These are phyloP conservation scores for Dromococcyx pavoninus DNA, from an alignment of 2,797 vertebrate genomes.

Conservation along the genomic window DNA sequence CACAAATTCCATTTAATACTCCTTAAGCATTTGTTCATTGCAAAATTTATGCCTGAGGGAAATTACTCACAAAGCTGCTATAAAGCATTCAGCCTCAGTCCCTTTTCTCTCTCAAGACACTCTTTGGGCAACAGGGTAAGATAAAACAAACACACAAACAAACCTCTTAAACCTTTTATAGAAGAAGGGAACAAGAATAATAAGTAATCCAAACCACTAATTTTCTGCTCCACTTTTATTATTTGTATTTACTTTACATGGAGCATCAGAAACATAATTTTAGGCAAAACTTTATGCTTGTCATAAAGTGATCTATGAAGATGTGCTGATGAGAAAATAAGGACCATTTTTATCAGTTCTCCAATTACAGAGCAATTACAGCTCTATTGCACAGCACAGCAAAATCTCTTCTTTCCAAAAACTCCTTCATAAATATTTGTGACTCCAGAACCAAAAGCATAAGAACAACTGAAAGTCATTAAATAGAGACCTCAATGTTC, in stretches of 20 bases:
- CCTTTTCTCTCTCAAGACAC: not conserved
- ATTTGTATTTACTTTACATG: not conserved
- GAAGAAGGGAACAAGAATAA: not conserved
- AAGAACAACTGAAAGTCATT: not conserved
- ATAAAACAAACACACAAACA: not conserved
- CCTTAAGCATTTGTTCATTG: not conserved
- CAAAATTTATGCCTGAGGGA: not conserved
- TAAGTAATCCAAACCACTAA: not conserved
- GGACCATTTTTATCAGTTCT: not conserved
- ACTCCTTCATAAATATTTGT: not conserved
- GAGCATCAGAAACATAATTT: not conserved
- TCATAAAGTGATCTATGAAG: not conserved
- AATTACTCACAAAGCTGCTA: not conserved
- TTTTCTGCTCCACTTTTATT: not conserved
- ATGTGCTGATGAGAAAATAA: not conserved
- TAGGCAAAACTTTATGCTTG: not conserved
- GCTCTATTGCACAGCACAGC: not conserved
- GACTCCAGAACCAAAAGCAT: not conserved
- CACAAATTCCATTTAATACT: not conserved
- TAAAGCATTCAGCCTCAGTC: not conserved
- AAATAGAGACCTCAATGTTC: fast-evolving
- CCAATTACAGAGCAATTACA: not conserved
- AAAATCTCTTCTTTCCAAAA: not conserved
- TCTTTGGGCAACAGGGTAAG: not conserved
- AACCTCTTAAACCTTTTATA: not conserved